These are phyloP conservation scores for Otus scops DNA, from an alignment of 2,797 vertebrate genomes.

Conservation along the genomic window DNA sequence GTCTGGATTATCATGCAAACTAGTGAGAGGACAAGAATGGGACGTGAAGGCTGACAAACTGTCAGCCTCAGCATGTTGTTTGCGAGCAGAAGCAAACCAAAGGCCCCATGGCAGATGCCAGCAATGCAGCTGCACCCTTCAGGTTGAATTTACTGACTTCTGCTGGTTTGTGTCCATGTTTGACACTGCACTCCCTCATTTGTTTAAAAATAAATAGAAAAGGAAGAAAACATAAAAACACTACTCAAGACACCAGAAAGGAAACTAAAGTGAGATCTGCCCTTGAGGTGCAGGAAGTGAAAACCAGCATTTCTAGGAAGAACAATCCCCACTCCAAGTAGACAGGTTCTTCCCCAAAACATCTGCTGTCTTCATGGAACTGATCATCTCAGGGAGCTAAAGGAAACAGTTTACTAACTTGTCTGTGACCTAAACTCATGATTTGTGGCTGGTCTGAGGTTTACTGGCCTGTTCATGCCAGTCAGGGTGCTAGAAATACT, in stretches of 20 bases:
- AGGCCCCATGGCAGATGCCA: not conserved
- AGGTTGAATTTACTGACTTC: conserved; percentile 39
- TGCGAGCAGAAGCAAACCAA: not conserved
- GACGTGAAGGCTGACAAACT: conserved; percentile 53
- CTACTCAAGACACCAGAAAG: not conserved
- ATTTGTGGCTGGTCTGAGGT: not conserved
- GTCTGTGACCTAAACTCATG: not conserved
- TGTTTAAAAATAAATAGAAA: conserved; percentile 40
- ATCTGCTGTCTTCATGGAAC: not conserved
- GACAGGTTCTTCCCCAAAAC: not conserved
- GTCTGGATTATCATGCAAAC: not conserved
- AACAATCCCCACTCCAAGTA: not conserved
- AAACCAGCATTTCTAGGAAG: not conserved
- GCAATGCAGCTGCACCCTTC: not conserved
- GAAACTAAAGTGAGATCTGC: not conserved
- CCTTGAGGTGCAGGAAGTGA: not conserved
- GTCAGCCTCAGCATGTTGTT: not conserved
- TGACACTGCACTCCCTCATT: conserved; percentile 14
- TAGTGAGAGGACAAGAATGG: conserved; percentile 19
- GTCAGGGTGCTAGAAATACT: not conserved
- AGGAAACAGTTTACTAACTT: not conserved
- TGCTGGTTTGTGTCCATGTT: not conserved
- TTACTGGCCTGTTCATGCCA: not conserved
- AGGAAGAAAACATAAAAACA: not conserved
- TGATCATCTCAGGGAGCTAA: not conserved